Conservation (phyloP, 2,888 invertebrate genomes). For the Maniola hyperantus region DNA sequence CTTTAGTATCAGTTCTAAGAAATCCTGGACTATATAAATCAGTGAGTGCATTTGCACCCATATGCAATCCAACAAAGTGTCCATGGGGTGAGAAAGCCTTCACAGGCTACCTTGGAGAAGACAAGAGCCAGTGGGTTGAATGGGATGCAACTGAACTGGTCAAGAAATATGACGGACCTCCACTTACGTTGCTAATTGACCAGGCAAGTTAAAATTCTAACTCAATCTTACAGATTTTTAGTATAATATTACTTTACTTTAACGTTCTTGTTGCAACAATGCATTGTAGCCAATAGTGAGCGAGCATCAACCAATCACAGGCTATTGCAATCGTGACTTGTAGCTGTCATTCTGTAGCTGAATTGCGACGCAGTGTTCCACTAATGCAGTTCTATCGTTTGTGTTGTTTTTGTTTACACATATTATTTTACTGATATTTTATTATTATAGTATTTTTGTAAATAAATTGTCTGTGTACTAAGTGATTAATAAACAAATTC, state of each 20-base stretch:
- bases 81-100: slow-evolving; percentile 96
- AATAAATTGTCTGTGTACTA: too few relatives aligned
- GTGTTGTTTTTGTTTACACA: too few relatives aligned
- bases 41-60: slow-evolving; percentile 97
- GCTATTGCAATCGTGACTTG: too few relatives aligned
- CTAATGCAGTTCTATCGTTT: too few relatives aligned
- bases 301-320: too few relatives aligned
- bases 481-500: too few relatives aligned
- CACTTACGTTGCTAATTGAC: slow-evolving; percentile 92
- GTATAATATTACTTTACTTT: neutral
- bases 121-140: slow-evolving; percentile 87
- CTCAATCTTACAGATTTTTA: neutral
- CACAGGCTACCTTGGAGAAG: slow-evolving; percentile 88
- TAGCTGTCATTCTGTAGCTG: too few relatives aligned
- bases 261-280: neutral
- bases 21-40: slow-evolving; percentile 94
- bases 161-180: slow-evolving; percentile 91
- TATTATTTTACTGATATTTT: too few relatives aligned
- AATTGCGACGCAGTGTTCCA: too few relatives aligned
- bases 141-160: slow-evolving; percentile 96
- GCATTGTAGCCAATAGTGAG: too few relatives aligned
- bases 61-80: slow-evolving; percentile 92
- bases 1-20: slow-evolving; percentile 93
- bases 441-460: too few relatives aligned
- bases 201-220: slow-evolving; percentile 82